These are phyloP conservation scores for Cartodere bifasciata DNA, from an alignment of 2,888 invertebrate species.

Conservation along the genomic window DNA sequence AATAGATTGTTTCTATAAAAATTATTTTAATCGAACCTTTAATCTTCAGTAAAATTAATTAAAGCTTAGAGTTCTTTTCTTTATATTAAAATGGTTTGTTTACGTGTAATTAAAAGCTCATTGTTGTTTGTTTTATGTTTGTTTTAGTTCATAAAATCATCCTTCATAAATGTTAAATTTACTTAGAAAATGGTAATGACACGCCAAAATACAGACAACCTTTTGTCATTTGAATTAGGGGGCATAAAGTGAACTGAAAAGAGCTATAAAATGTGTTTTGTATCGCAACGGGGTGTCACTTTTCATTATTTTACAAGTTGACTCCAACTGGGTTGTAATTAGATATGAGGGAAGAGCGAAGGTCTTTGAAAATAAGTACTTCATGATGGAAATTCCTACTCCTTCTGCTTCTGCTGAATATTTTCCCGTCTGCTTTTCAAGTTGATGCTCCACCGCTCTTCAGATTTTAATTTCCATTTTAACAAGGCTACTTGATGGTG, in stretches of 20 bases:
- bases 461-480: conserved; percentile 23
- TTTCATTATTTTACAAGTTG: conserved; percentile 18
- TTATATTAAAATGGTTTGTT: too few species aligned
- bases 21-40: too few species aligned
- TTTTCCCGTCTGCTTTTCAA: conserved; percentile 14
- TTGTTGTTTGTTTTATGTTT: too few species aligned
- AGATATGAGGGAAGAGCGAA: conserved; percentile 15
- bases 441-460: conserved; percentile 16
- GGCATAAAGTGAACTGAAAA: conserved; percentile 14
- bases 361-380: conserved; percentile 9
- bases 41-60: too few species aligned
- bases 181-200: too few species aligned
- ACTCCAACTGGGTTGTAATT: conserved; percentile 17
- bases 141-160: too few species aligned
- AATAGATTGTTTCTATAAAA: too few species aligned
- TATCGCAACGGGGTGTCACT: conserved; percentile 18
- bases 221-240: conserved; percentile 12
- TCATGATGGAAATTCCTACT: conserved; percentile 12
- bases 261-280: conserved; percentile 17
- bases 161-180: too few species aligned
- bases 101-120: too few species aligned
- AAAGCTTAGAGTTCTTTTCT: too few species aligned
- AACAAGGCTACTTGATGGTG: conserved; percentile 17
- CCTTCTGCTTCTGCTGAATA: conserved; percentile 13
- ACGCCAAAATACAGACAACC: conserved; percentile 6